Evolutionary conservation across 2,113 vertebrate species (phyloP).

Genomic region (Patagioenas fasciata): DNA sequence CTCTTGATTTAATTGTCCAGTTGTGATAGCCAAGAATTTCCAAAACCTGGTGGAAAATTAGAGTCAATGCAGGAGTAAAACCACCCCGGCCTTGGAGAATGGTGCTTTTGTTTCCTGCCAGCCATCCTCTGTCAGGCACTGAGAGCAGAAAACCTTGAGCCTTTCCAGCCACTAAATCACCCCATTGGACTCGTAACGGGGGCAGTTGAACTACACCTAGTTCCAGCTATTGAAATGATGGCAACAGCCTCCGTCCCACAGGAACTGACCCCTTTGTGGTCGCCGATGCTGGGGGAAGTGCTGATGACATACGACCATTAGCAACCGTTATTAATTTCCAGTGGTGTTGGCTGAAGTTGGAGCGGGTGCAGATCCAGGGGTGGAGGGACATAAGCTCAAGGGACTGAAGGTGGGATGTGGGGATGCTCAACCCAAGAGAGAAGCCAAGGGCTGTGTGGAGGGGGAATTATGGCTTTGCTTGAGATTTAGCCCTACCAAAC

Average conservation of each 20-base stretch:
- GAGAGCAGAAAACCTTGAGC: not conserved
- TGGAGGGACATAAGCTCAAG: not conserved
- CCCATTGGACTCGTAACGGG: rapidly evolving
- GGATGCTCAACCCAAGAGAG: not conserved
- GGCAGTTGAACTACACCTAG: constrained; percentile 62
- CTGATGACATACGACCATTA: not conserved
- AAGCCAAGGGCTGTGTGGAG: not conserved
- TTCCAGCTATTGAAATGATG: constrained; percentile 68
- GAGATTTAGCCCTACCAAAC: not conserved
- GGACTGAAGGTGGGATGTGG: not conserved
- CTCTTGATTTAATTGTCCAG: not conserved
- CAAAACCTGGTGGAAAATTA: constrained; percentile 13
- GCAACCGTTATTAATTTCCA: not conserved
- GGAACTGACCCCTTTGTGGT: constrained; percentile 56
- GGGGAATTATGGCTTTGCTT: not conserved
- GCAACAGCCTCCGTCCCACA: constrained; percentile 14
- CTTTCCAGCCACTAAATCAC: constrained; percentile 49
- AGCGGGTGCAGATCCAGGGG: not conserved
- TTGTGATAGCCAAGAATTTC: not conserved
- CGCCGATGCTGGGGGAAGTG: not conserved
- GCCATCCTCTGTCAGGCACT: constrained; percentile 28
- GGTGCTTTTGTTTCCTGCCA: constrained; percentile 1
- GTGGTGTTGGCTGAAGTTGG: not conserved
- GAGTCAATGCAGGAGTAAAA: not conserved
- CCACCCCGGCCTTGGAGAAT: not conserved